Evolutionary conservation across 2,113 vertebrate genomes (phyloP).

Genomic region (Sialia sialis): DNA sequence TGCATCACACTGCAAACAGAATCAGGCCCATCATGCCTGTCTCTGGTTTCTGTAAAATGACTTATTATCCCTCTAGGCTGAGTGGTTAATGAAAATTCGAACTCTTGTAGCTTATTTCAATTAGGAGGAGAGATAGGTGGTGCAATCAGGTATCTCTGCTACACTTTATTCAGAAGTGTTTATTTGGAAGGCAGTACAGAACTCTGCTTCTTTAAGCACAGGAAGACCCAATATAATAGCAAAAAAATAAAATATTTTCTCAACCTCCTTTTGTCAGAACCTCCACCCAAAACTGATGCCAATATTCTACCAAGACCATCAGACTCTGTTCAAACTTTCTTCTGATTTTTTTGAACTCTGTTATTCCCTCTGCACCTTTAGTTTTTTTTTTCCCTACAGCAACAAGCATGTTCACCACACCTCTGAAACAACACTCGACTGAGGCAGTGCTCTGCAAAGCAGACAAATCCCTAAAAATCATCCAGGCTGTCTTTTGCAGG

Average conservation of each 20-base stretch:
- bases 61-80: slow-evolving; percentile 8
- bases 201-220: not conserved
- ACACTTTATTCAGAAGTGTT: not conserved
- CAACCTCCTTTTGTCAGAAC: not conserved
- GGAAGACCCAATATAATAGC: not conserved
- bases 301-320: not conserved
- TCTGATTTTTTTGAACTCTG: not conserved
- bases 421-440: not conserved
- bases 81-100: slow-evolving; percentile 36
- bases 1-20: not conserved
- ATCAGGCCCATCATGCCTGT: not conserved
- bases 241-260: not conserved
- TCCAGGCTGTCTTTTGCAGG: not conserved
- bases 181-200: not conserved
- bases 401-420: not conserved
- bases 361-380: not conserved
- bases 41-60: not conserved
- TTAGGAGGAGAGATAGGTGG: not conserved
- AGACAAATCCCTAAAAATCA: not conserved
- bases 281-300: not conserved
- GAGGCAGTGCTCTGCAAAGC: not conserved
- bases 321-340: not conserved
- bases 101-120: not conserved
- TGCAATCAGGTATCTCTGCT: not conserved
- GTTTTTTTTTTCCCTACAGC: not conserved